A percentile compares a stretch with the other conserved stretches of the same genome.
Conservation (phyloP, 2,113 vertebrate species). For the Electrona antarctica region DNA sequence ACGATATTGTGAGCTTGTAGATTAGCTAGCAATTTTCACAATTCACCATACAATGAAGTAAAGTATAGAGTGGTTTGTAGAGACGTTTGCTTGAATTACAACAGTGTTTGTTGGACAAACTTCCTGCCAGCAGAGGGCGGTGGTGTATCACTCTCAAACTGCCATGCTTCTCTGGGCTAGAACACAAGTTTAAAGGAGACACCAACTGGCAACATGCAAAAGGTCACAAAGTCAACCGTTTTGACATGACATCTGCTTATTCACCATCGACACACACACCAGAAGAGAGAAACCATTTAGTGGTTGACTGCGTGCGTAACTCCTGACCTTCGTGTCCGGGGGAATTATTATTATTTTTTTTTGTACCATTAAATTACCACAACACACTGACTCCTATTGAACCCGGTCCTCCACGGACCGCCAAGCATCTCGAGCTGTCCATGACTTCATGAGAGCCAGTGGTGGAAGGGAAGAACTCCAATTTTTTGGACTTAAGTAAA, state of each 20-base stretch:
- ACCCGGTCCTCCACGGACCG: constrained; percentile 16
- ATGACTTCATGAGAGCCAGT: constrained; percentile 52
- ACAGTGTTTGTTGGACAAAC: not conserved
- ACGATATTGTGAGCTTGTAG: not conserved
- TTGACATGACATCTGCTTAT: constrained; percentile 34
- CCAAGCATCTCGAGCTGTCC: constrained; percentile 18
- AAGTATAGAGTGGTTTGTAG: not conserved
- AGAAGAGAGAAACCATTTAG: constrained; percentile 64
- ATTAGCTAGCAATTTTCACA: not conserved
- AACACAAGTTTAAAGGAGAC: constrained; percentile 44
- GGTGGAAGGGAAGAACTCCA: no score
- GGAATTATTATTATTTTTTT: constrained; percentile 2
- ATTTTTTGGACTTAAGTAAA: no score
- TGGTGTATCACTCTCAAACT: constrained; percentile 21
- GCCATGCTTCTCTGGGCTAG: constrained; percentile 10
- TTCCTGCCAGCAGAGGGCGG: constrained; percentile 66
- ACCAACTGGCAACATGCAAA: constrained; percentile 35
- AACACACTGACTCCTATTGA: constrained; percentile 31
- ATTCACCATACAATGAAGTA: not conserved
- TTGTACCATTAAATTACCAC: constrained; percentile 18
- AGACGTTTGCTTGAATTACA: not conserved
- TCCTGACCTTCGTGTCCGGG: constrained; percentile 36
- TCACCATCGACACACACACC: constrained; percentile 40
- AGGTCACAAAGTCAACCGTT: constrained; percentile 42
- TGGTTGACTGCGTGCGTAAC: constrained; percentile 28